Base-by-base conservation (phyloP, 1,140 invertebrate species). In the Leptopilina boulardi region DNA sequence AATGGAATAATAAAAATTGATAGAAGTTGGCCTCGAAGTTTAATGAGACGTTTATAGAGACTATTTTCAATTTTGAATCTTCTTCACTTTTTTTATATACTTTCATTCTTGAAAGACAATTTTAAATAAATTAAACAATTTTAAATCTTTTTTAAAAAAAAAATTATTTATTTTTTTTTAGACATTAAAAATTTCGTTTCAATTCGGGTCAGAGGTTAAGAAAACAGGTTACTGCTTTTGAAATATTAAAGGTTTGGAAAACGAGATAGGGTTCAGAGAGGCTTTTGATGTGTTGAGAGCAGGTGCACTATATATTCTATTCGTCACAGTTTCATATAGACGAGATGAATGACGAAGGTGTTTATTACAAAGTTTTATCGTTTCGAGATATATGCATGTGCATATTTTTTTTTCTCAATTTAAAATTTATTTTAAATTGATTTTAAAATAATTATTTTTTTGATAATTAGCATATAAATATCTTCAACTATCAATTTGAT, bases 301-400 rank as follows among this genome's bases (percentile, higher is more conserved):
- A 66, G 56, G 56, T 66, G 56, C 54, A 56, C 54, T 56, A 56
- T 56, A n/a, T n/a, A 26, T 66, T 30, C 23, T 66, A 11, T 59
- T 66, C 56, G 56, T 66, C 23, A 51, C 47, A 66, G 56, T 66
- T 66, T 66, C 54, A 21, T 30, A 23, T 30, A 66, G 19, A 30
- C 56, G 23, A 15, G 11, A 21, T 30, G 23, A 15, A 66, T 66
- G 56, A 54, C 51, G 51, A 54, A 54, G 51, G 19, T 54, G 51
- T 54, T 54, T 54, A 2, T 54, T 54, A 54, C 6, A 18, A 6
- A 54, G n/a, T 0, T 54, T n/a, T 18, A 18, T 54, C n/a, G 19
- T 54, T 54, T 54, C 21, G 51, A 54, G 51, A n/a, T n/a, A n/a
- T n/a, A n/a, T 54, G 51, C 18, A 54, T 19, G 51, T n/a, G 51